phyloP scores from a whole-genome alignment of 2,797 vertebrate genomes.

The Amazona finschi region DNA sequence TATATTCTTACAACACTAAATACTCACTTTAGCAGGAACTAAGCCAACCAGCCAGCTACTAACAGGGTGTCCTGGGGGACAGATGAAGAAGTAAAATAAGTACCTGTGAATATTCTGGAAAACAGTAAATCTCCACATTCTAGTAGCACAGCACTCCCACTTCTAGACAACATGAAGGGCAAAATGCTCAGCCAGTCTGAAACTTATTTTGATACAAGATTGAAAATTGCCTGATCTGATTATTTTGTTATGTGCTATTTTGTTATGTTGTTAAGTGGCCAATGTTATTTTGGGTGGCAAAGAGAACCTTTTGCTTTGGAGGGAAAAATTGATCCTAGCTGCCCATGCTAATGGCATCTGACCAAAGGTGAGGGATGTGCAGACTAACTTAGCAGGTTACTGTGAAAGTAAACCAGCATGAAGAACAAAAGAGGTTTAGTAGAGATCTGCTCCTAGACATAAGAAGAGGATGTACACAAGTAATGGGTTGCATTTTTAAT shows the following conservation, averaged over 20 bases:
- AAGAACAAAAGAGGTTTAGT: not conserved
- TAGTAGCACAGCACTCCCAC: not conserved
- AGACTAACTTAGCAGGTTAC: not conserved
- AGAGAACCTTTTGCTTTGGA: not conserved
- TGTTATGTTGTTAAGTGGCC: not conserved
- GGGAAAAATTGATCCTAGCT: not conserved
- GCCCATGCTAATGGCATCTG: fast-evolving
- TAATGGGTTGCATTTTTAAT: not conserved
- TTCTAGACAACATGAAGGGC: not conserved
- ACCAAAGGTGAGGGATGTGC: not conserved
- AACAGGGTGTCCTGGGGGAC: not conserved
- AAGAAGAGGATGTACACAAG: not conserved
- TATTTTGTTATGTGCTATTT: not conserved
- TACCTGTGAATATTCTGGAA: not conserved
- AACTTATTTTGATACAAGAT: not conserved
- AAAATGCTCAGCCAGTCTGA: not conserved
- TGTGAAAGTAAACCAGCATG: not conserved
- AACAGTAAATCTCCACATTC: not conserved
- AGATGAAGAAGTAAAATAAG: not conserved
- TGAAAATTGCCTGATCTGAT: not conserved
- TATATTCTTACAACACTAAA: not conserved
- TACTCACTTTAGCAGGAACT: not conserved
- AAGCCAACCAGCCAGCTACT: not conserved
- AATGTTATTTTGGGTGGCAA: not conserved
- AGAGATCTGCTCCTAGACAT: not conserved